Conservation (phyloP, 2,113 vertebrate species). For the Rhineura floridana region DNA sequence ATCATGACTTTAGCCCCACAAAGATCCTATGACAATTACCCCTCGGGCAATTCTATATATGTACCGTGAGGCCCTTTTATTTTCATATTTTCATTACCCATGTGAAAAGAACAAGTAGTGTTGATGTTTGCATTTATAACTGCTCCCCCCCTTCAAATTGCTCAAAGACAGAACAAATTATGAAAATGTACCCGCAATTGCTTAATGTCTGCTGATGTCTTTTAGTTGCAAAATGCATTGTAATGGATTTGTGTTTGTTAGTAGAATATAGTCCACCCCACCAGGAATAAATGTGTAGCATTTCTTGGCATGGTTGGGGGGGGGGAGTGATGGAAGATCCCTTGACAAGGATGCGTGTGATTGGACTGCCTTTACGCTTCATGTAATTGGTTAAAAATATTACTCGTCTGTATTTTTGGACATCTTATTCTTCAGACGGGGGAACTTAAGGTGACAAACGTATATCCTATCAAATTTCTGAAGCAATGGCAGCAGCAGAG, state of each 20-base stretch:
- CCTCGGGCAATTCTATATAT: background rate
- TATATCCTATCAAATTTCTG: background rate
- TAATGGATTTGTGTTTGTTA: background rate
- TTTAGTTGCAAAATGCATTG: background rate
- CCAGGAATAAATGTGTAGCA: background rate
- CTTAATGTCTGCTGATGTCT: background rate
- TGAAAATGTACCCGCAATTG: background rate
- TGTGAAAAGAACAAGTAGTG: background rate
- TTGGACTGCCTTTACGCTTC: background rate
- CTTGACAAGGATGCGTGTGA: background rate
- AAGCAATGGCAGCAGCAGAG: background rate
- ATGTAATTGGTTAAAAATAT: background rate
- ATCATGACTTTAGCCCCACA: background rate
- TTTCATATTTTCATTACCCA: slow-evolving; percentile 2
- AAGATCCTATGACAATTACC: too few species aligned
- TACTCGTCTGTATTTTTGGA: background rate
- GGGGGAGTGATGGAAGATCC: background rate
- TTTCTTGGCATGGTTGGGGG: background rate
- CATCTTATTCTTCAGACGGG: background rate
- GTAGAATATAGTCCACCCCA: background rate
- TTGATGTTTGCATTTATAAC: background rate
- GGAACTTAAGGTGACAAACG: background rate
- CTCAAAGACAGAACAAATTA: background rate
- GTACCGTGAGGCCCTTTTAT: background rate
- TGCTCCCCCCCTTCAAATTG: background rate